Evolutionary conservation across 1,140 invertebrate genomes (phyloP), one percentile per base, ranked within the genome.

Genomic region (Copidosoma floridanum): DNA sequence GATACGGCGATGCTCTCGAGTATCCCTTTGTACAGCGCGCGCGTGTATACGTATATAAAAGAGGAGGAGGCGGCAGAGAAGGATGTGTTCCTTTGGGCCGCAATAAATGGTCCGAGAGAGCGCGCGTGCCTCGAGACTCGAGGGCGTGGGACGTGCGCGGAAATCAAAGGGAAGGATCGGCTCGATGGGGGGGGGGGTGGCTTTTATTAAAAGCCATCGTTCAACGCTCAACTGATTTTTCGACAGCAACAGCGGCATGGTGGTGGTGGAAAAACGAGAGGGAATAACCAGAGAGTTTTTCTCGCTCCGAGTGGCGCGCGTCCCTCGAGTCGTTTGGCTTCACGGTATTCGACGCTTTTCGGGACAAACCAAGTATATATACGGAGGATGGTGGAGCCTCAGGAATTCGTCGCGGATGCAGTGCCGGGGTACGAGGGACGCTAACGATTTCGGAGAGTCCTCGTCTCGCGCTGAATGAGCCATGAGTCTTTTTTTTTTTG

Each of bases 171-270:
- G 41, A 35, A 24, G 10, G 23, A 6, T 8, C 12, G 21, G n/a
- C 3, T 47, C 8, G 18, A 43, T 4, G n/a, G 43, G 0, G 10
- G 12, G 14, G n/a, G 41, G 48, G 58, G 51, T 50, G 48, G 51
- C 53, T 62, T 62, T 56, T 62, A 62, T 62, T 62, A 62, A 62
- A 62, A 56, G 53, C 53, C 60, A 62, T 62, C 60, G 60, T 62
- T 62, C 60, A 62, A 62, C 60, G 60, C 53, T 62, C 48, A 56
- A 62, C 60, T 62, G 60, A 62, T 62, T 62, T 50, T 52, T 57
- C 53, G 53, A 62, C 59, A 47, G 37, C 51, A 47, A n/a, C n/a
- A n/a, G n/a, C n/a, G n/a, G n/a, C n/a, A n/a, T n/a, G n/a, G n/a
- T n/a, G n/a, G n/a, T n/a, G 51, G 14, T 24, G 46, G 50, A 50